A percentile compares a stretch with the other conserved stretches of the same genome.
Evolutionary conservation across 1,140 invertebrate species (phyloP).

Genomic region (Leptestheria dahalacensis): DNA sequence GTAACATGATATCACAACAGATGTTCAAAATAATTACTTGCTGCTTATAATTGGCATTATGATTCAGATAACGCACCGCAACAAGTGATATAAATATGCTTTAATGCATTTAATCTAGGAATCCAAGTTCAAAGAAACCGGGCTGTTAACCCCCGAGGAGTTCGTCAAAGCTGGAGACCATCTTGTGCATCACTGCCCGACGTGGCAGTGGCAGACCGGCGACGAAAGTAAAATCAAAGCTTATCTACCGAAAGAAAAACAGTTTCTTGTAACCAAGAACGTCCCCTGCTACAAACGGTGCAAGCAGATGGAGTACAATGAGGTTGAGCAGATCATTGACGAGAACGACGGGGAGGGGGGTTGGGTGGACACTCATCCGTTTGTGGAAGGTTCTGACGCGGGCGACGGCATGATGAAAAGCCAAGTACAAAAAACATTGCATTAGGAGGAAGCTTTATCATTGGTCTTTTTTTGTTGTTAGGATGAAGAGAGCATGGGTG

Average conservation of each 20-base stretch:
- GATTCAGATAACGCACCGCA: too few species aligned
- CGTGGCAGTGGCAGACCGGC: slow-evolving; percentile 94
- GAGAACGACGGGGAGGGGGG: slow-evolving; percentile 74
- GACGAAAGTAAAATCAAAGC: slow-evolving; percentile 70
- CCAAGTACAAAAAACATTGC: slow-evolving; percentile 25
- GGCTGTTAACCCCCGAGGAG: slow-evolving; percentile 89
- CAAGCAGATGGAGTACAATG: slow-evolving; percentile 87
- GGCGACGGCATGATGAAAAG: slow-evolving; percentile 20
- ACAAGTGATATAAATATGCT: too few species aligned
- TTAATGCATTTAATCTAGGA: slow-evolving; percentile 59
- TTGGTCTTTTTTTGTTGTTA: not conserved
- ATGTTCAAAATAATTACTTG: too few species aligned
- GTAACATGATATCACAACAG: too few species aligned
- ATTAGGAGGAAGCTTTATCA: too few species aligned
- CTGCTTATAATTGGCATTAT: too few species aligned
- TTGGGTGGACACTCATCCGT: slow-evolving; percentile 98
- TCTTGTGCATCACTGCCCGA: slow-evolving; percentile 96
- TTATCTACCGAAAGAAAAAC: slow-evolving; percentile 88
- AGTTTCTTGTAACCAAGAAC: slow-evolving; percentile 93
- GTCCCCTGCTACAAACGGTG: slow-evolving; percentile 84
- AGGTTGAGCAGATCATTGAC: slow-evolving; percentile 78
- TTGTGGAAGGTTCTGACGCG: slow-evolving; percentile 33
- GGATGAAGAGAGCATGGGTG: not conserved
- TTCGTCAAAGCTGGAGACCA: slow-evolving; percentile 97
- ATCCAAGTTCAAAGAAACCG: slow-evolving; percentile 96